Conservation (phyloP, 2,888 invertebrate species). For the Synanthedon myopaeformis region DNA sequence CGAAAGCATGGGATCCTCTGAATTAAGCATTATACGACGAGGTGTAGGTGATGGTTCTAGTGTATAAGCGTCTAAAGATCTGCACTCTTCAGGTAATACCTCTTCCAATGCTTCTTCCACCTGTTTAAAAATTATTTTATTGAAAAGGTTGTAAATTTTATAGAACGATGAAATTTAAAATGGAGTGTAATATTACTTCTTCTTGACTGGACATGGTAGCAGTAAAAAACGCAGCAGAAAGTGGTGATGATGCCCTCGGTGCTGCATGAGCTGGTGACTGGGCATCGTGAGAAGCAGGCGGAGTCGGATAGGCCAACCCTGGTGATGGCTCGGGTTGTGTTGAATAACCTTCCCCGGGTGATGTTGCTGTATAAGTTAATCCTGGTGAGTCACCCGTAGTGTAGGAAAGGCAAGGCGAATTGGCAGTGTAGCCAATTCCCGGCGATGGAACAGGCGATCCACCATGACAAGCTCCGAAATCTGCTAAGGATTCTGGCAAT, state of each 20-base stretch:
- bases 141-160: neutral
- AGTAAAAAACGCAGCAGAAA: conserved; percentile 87
- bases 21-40: conserved; percentile 88
- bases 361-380: conserved; percentile 46
- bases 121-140: conserved; percentile 18
- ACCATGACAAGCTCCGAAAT: conserved; percentile 84
- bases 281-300: conserved; percentile 89
- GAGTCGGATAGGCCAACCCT: conserved; percentile 85
- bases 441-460: conserved; percentile 67
- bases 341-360: conserved; percentile 52
- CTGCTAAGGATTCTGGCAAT: conserved; percentile 82
- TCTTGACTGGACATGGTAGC: conserved; percentile 88
- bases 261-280: conserved; percentile 74
- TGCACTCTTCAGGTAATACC: conserved; percentile 83
- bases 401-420: conserved; percentile 79
- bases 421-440: conserved; percentile 51
- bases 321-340: conserved; percentile 71
- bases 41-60: conserved; percentile 76
- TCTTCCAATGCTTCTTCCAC: conserved; percentile 89
- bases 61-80: conserved; percentile 72
- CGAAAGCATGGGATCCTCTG: conserved; percentile 85
- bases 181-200: conserved; percentile 50
- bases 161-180: neutral
- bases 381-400: conserved; percentile 74
- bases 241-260: conserved; percentile 82